These are phyloP conservation scores for Heliconius ismenius DNA, from an alignment of 2,888 invertebrate genomes.

Conservation along the genomic window DNA sequence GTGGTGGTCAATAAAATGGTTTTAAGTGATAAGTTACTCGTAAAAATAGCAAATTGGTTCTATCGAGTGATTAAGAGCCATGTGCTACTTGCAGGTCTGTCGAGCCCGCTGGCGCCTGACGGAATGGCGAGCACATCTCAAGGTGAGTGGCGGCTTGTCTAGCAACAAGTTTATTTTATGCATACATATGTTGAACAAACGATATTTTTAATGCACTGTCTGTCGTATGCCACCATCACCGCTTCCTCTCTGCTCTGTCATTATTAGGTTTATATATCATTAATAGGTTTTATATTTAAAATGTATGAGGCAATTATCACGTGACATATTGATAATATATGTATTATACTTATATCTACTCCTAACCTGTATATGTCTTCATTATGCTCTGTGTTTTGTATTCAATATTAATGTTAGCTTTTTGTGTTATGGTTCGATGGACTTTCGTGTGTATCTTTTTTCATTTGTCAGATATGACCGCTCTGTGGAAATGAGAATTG, in stretches of 20 bases:
- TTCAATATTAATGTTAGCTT: constrained; percentile 78
- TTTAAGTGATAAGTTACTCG: not conserved
- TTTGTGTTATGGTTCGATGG: constrained; percentile 81
- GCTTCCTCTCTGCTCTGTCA: constrained; percentile 84
- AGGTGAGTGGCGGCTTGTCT: constrained; percentile 86
- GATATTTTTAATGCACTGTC: constrained; percentile 83
- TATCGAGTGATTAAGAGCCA: constrained; percentile 52
- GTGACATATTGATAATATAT: constrained; percentile 71
- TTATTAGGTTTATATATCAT: constrained; percentile 80
- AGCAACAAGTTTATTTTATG: constrained; percentile 80
- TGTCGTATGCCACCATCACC: constrained; percentile 83
- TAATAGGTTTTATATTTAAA: constrained; percentile 74
- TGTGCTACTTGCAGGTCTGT: constrained; percentile 80
- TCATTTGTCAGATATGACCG: constrained; percentile 52
- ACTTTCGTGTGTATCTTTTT: constrained; percentile 53
- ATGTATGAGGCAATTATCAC: constrained; percentile 82
- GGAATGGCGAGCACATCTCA: constrained; percentile 92
- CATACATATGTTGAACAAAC: constrained; percentile 81
- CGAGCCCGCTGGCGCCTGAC: constrained; percentile 84
- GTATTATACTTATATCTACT: constrained; percentile 69
- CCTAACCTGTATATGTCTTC: constrained; percentile 78
- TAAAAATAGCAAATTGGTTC: constrained; percentile 27
- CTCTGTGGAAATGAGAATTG: constrained; percentile 54
- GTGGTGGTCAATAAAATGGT: constrained; percentile 26
- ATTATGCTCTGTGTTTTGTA: constrained; percentile 81